A percentile compares a stretch with the other conserved stretches of the same genome.
Evolutionary conservation across 2,113 vertebrate species (phyloP).

Genomic region (Apaloderma vittatum): DNA sequence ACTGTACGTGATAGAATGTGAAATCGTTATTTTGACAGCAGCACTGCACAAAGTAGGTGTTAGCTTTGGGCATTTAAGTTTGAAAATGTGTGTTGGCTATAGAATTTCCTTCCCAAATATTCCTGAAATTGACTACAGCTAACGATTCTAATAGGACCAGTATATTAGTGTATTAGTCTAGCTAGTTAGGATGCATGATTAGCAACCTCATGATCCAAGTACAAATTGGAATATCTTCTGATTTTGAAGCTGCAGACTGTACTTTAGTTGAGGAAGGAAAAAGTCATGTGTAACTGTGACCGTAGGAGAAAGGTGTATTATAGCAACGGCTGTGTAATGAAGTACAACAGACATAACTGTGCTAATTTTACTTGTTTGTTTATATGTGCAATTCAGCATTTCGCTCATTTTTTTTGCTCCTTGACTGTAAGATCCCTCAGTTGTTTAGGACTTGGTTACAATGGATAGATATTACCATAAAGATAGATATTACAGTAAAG

Average conservation of each 20-base stretch:
- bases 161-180: background rate
- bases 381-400: background rate
- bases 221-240: background rate
- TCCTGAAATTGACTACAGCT: background rate
- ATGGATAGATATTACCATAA: background rate
- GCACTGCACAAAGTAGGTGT: background rate
- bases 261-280: background rate
- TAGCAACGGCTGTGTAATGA: background rate
- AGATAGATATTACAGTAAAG: background rate
- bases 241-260: background rate
- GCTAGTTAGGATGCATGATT: background rate
- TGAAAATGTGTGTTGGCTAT: background rate
- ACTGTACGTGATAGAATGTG: rapidly evolving
- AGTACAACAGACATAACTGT: background rate
- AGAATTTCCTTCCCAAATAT: background rate
- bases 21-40: background rate
- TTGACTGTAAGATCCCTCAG: background rate
- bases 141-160: background rate
- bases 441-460: background rate
- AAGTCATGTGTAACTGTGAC: background rate
- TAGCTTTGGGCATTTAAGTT: background rate
- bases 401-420: background rate
- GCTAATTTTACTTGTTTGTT: background rate
- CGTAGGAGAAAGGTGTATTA: background rate
- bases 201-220: background rate